Evolutionary conservation across 2,888 invertebrate species (phyloP), one percentile per base, ranked within the genome.

Genomic region (Marronus borbonicus): DNA sequence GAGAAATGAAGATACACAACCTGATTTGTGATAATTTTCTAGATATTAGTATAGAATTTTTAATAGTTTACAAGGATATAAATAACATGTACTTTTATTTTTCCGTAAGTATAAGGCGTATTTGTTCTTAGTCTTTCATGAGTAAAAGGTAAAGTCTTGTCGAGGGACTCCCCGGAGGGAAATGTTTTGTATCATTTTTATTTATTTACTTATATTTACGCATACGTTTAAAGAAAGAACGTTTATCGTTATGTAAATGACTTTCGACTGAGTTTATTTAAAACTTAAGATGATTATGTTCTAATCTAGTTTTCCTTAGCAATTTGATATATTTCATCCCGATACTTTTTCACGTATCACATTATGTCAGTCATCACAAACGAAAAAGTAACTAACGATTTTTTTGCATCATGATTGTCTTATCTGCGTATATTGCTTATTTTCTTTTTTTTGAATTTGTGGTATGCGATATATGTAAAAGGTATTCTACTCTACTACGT

Each of bases 21-120:
- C 80, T 82, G 74, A 79, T 81, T 83, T 83, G 82, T 83, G 83
- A 82, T 81, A 83, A 83, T 81, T 72, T 80, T 70, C 58, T 81
- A 82, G 81, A 75, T 70, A 68, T 78, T 80, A 80, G 77, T 70
- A 79, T 76, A 72, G 72, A 72, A 79, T 76, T 79, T 79, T 76
- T 72, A 68, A 66, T 72, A 60, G 72, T 72, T 60, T 72, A 76
- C 69, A 62, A 76, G 69, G 65, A 70, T 76, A 77, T 69, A 69
- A 24, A 77, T 77, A 55, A 60, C 55, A 39, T 66, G 62, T 76
- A 76, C 31, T 70, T 76, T 79, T 79, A 72, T 72, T 79, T 76
- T 76, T 76, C 55, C 64, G 74, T 76, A 62, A 72, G 0, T 28
- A n/a, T 69, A 52, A 70, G 52, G 28, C 28, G 68, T 44, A 49